phyloP scores from a whole-genome alignment of 2,797 vertebrate species.

The Fistularia tabacaria region DNA sequence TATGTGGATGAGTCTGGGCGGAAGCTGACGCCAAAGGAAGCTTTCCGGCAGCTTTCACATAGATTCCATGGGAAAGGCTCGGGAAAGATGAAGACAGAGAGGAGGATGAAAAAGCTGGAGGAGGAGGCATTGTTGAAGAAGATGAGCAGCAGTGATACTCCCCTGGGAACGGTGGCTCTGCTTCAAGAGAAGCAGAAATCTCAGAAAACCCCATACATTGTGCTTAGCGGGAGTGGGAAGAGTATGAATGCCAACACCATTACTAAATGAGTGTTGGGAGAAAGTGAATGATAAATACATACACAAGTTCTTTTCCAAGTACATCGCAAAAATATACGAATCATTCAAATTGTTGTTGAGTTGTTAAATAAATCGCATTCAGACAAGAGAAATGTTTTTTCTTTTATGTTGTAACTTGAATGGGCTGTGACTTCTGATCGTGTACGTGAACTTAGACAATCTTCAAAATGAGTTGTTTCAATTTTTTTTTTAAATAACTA shows the following conservation, averaged over 20 bases:
- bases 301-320: no score
- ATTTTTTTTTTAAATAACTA: no score
- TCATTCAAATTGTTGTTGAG: slow-evolving; percentile 24
- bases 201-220: slow-evolving; percentile 92
- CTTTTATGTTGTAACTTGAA: neutral
- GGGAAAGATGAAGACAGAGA: slow-evolving; percentile 94
- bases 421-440: no score
- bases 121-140: slow-evolving; percentile 92
- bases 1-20: slow-evolving; percentile 92
- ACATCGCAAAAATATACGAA: no score
- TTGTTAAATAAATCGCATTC: slow-evolving; percentile 45
- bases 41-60: slow-evolving; percentile 91
- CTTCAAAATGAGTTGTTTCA: no score
- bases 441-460: no score
- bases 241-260: slow-evolving; percentile 88
- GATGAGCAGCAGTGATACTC: slow-evolving; percentile 95
- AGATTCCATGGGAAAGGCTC: slow-evolving; percentile 92
- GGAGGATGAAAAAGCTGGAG: slow-evolving; percentile 92
- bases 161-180: slow-evolving; percentile 87
- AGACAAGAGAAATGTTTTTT: slow-evolving; percentile 5
- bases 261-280: slow-evolving; percentile 55
- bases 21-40: slow-evolving; percentile 90
- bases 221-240: slow-evolving; percentile 92
- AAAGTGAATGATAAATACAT: neutral
- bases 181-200: slow-evolving; percentile 95